Evolutionary conservation across 1,140 invertebrate genomes (phyloP).

Genomic region (Plectrocnemia conspersa): DNA sequence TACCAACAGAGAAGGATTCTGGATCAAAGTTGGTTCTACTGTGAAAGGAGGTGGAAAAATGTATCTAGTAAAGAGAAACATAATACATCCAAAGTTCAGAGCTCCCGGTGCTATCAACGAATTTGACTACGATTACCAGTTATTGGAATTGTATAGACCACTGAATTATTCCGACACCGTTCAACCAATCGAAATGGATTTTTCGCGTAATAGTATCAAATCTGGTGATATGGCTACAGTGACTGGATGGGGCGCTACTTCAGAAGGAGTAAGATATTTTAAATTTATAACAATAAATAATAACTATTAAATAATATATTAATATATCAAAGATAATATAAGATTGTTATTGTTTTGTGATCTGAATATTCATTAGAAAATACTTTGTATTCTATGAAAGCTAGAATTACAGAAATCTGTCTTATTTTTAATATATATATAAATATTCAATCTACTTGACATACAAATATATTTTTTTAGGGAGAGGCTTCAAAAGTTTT

Average conservation of each 20-base stretch:
- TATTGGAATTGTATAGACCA: slow-evolving; percentile 11
- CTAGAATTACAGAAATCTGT: too few species aligned
- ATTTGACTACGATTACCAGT: slow-evolving; percentile 24
- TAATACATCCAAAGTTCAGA: slow-evolving; percentile 15
- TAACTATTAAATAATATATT: too few species aligned
- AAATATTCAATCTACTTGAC: too few species aligned
- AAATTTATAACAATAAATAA: too few species aligned
- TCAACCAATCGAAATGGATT: slow-evolving; percentile 9
- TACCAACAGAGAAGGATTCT: too few species aligned
- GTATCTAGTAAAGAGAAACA: neutral
- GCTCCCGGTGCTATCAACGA: neutral
- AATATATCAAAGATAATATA: too few species aligned
- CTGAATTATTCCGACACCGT: neutral
- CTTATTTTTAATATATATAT: too few species aligned
- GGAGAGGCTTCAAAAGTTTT: slow-evolving; percentile 41
- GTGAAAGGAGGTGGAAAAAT: neutral
- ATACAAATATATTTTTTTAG: too few species aligned
- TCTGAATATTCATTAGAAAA: too few species aligned
- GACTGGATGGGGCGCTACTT: slow-evolving; percentile 6
- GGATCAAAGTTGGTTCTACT: neutral
- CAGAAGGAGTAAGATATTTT: slow-evolving; percentile 19
- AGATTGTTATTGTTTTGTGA: too few species aligned
- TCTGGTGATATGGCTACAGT: slow-evolving; percentile 10
- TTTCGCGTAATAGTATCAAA: neutral
- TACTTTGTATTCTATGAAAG: too few species aligned